Conservation (phyloP, 1,140 invertebrate genomes). For the Teleopsis dalmanni region DNA sequence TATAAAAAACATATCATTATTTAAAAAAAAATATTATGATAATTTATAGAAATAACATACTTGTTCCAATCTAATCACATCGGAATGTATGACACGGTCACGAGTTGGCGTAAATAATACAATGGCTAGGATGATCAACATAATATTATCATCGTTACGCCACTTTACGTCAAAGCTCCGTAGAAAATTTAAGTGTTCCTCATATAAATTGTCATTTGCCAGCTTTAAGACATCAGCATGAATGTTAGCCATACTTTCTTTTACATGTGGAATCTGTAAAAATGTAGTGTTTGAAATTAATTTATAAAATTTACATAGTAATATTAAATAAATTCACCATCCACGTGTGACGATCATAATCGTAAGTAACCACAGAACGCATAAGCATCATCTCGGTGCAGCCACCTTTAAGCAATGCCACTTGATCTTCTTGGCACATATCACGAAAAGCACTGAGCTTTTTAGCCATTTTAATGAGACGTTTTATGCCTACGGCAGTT, state of each 20-base stretch:
- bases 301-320: not conserved
- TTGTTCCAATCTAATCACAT: conserved; percentile 82
- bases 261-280: conserved; percentile 61
- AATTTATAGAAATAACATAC: conserved; percentile 41
- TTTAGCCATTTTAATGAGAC: conserved; percentile 88
- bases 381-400: conserved; percentile 78
- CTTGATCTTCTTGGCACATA: conserved; percentile 86
- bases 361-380: conserved; percentile 79
- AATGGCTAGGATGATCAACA: conserved; percentile 83
- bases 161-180: conserved; percentile 71
- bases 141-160: conserved; percentile 77
- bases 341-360: conserved; percentile 76
- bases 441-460: conserved; percentile 81
- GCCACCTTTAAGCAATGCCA: conserved; percentile 76
- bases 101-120: conserved; percentile 79
- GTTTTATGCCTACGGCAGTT: conserved; percentile 80
- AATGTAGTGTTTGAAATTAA: not conserved
- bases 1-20: conserved; percentile 5
- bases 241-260: conserved; percentile 63
- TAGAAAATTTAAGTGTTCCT: conserved; percentile 74
- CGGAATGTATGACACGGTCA: conserved; percentile 69
- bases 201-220: conserved; percentile 77
- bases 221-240: conserved; percentile 80
- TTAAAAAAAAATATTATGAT: not conserved
- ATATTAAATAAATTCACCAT: conserved; percentile 49